Conservation (phyloP, 2,113 vertebrate species). For the Misgurnus anguillicaudatus region DNA sequence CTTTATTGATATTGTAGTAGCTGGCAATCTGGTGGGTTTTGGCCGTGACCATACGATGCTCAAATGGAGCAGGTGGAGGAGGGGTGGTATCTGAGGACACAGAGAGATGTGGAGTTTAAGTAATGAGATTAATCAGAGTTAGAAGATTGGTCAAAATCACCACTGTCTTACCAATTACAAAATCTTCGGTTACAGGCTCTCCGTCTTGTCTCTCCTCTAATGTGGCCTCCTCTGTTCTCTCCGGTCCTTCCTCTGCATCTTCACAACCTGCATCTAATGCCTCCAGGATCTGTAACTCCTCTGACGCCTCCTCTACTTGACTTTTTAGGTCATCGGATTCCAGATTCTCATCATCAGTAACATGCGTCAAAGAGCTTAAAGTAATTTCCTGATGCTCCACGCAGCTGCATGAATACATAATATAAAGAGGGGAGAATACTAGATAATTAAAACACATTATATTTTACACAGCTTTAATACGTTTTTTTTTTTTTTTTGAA, state of each 20-base stretch:
- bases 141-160: not conserved
- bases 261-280: constrained; percentile 3
- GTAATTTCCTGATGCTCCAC: constrained; percentile 62
- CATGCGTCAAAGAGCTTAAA: constrained; percentile 67
- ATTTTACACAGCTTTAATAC: too few relatives aligned
- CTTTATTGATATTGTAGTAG: constrained; percentile 84
- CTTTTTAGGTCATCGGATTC: constrained; percentile 75
- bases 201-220: constrained; percentile 35
- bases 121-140: too few relatives aligned
- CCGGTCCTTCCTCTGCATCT: constrained; percentile 9
- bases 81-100: constrained; percentile 74
- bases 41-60: constrained; percentile 88
- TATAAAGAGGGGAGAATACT: not conserved
- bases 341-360: constrained; percentile 66
- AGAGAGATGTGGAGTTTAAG: not conserved
- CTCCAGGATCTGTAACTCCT: constrained; percentile 37
- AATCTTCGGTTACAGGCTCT: constrained; percentile 57
- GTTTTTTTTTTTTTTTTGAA: too few relatives aligned
- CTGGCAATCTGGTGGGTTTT: constrained; percentile 81
- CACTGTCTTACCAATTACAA: constrained; percentile 67
- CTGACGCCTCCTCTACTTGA: constrained; percentile 59
- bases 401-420: constrained; percentile 51
- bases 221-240: constrained; percentile 33
- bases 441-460: too few relatives aligned
- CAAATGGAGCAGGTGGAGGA: constrained; percentile 87